These are phyloP conservation scores for Gryllus bimaculatus DNA, from an alignment of 1,140 invertebrate genomes.

Conservation along the genomic window DNA sequence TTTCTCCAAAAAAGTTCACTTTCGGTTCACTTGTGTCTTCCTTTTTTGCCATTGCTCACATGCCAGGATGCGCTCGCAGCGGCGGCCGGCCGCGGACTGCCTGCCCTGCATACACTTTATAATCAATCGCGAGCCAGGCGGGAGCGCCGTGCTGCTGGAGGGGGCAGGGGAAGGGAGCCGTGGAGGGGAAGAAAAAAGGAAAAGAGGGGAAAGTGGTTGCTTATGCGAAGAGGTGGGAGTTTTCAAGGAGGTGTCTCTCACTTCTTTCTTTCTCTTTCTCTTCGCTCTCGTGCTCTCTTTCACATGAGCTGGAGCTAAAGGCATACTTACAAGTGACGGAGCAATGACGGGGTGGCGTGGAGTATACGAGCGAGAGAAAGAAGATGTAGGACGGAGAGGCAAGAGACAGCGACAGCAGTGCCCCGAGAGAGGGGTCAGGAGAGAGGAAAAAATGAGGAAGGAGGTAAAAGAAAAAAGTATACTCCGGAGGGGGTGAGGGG, in stretches of 20 bases:
- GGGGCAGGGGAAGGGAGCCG: background rate
- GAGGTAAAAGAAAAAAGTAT: conserved; percentile 13
- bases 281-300: conserved; percentile 8
- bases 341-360: background rate
- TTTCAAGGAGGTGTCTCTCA: conserved; percentile 18
- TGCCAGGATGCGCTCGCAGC: conserved; percentile 9
- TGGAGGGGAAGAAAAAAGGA: conserved; percentile 2
- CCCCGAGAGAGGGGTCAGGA: background rate
- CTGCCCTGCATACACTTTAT: conserved; percentile 23
- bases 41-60: background rate
- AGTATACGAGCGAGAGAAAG: conserved; percentile 12
- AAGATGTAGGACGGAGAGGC: background rate
- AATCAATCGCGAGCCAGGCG: conserved; percentile 21
- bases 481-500: background rate
- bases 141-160: background rate
- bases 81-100: conserved; percentile 21
- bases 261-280: conserved; percentile 6
- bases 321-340: background rate
- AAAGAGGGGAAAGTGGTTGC: conserved; percentile 16
- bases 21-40: background rate
- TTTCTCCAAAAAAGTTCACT: conserved; percentile 2
- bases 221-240: conserved; percentile 18
- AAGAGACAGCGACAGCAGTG: background rate
- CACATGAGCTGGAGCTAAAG: conserved; percentile 8
- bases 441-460: conserved; percentile 10